A percentile compares a stretch with the other conserved stretches of the same genome.
Evolutionary conservation across 2,113 vertebrate species (phyloP).

Genomic region (Piliocolobus tephrosceles): DNA sequence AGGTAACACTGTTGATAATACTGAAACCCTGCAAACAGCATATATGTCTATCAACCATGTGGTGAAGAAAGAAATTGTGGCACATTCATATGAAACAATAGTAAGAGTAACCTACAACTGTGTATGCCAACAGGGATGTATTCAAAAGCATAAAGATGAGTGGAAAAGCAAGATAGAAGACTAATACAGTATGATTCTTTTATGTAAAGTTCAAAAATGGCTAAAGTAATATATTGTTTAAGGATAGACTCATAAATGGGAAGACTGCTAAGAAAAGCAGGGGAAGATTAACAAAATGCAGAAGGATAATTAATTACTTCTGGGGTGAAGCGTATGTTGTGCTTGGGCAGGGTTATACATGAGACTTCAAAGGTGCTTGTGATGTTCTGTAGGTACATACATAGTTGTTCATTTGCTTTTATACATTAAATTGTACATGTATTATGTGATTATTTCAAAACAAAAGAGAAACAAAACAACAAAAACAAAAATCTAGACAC

Average conservation of each 20-base stretch:
- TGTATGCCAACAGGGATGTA: not conserved
- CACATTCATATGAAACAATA: not conserved
- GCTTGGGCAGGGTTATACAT: not conserved
- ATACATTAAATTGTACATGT: not conserved
- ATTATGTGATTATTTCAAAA: not conserved
- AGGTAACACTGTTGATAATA: not conserved
- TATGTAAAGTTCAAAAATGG: not conserved
- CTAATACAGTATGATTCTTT: not conserved
- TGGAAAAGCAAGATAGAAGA: not conserved
- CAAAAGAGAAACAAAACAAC: not conserved
- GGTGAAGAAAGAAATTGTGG: not conserved
- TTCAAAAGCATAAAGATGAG: not conserved
- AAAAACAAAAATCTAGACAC: not conserved
- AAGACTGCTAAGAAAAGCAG: not conserved
- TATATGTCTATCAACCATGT: not conserved
- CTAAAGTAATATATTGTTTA: not conserved
- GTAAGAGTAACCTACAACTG: not conserved
- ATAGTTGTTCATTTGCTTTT: not conserved
- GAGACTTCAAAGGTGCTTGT: not conserved
- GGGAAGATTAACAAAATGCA: not conserved
- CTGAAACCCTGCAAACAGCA: not conserved
- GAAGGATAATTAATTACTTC: not conserved
- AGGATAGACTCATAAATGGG: not conserved
- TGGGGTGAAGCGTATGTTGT: not conserved
- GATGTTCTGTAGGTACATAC: not conserved